Evolutionary conservation across 1,140 invertebrate species (phyloP).

Genomic region (Saxidomus purpurata): DNA sequence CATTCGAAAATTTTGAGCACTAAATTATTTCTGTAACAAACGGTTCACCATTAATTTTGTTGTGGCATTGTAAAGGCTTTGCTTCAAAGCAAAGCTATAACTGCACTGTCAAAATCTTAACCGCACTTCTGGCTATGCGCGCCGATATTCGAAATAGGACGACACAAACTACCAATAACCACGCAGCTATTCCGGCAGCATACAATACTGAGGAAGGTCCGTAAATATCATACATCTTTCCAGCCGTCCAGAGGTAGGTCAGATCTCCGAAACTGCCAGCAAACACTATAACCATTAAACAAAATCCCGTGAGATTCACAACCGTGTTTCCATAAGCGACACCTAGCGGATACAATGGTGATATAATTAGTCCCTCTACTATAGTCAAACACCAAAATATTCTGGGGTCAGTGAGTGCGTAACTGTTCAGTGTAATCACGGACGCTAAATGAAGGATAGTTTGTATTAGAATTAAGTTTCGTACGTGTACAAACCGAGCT

Average conservation of each 20-base stretch:
- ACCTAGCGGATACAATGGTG: conserved; percentile 56
- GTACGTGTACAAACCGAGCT: conserved; percentile 4
- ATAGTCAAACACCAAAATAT: conserved; percentile 37
- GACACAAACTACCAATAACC: not conserved
- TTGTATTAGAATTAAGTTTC: conserved; percentile 10
- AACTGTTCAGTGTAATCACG: conserved; percentile 2
- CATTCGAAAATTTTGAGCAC: too few relatives aligned
- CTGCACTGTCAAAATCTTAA: not conserved
- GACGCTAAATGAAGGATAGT: conserved; percentile 5
- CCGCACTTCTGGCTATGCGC: not conserved
- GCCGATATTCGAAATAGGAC: conserved; percentile 5
- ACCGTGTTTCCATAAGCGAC: conserved; percentile 50
- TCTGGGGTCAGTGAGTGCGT: not conserved
- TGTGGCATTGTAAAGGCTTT: too few relatives aligned
- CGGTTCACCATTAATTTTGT: too few relatives aligned
- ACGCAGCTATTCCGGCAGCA: not conserved
- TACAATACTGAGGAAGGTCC: not conserved
- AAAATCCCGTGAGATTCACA: conserved; percentile 51
- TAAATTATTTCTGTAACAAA: too few relatives aligned
- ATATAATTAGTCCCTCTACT: conserved; percentile 22
- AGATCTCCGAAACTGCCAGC: conserved; percentile 57
- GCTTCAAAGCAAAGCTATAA: not conserved
- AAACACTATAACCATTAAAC: conserved; percentile 55
- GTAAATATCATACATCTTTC: conserved; percentile 50
- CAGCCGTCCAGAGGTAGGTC: conserved; percentile 52